These are phyloP conservation scores for Lamproptera curius DNA, from an alignment of 2,888 invertebrate genomes.

Conservation along the genomic window DNA sequence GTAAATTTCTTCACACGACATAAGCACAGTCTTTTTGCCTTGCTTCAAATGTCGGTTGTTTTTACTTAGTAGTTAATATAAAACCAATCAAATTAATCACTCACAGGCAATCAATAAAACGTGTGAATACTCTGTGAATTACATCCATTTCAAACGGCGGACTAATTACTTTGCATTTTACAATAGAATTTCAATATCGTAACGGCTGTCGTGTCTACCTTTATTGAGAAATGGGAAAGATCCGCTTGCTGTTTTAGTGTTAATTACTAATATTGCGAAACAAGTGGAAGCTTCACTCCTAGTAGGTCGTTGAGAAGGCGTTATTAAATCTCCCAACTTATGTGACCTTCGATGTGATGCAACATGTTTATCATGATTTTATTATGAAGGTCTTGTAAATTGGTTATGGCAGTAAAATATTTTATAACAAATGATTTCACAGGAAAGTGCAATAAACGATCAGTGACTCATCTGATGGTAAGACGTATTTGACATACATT, in stretches of 20 bases:
- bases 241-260: slow-evolving; percentile 5
- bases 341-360: neutral
- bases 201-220: neutral
- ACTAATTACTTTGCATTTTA: slow-evolving; percentile 6
- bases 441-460: too few species aligned
- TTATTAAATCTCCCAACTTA: neutral
- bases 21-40: neutral
- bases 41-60: neutral
- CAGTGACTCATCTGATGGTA: too few species aligned
- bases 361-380: neutral
- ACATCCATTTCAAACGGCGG: slow-evolving; percentile 7
- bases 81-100: slow-evolving; percentile 4
- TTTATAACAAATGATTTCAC: too few species aligned
- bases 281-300: neutral
- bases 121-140: slow-evolving; percentile 7
- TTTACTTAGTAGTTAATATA: neutral
- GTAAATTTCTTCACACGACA: neutral
- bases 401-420: too few species aligned
- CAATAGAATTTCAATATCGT: slow-evolving; percentile 11
- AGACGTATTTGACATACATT: too few species aligned
- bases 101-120: slow-evolving; percentile 2
- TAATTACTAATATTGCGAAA: neutral
- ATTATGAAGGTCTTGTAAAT: too few species aligned
- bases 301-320: neutral
- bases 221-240: slow-evolving; percentile 5